Percentiles rank a stretch among this genome's conserved stretches.
phyloP scores from a whole-genome alignment of 2,797 vertebrate genomes.

The Fistularia tabacaria region DNA sequence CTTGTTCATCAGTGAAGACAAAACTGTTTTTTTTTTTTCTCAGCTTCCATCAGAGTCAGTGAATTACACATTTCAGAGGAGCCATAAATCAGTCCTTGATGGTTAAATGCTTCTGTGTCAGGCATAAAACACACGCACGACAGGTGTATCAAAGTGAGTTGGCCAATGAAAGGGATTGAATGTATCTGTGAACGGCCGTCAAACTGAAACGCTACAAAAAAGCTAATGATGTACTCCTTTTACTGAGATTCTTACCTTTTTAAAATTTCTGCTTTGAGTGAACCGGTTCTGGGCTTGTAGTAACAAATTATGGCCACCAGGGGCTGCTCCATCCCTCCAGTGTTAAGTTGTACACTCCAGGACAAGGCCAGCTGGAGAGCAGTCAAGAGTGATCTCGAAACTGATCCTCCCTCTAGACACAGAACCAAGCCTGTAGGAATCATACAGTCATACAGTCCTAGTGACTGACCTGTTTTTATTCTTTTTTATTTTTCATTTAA shows the following conservation, averaged over 20 bases:
- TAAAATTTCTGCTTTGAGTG: neutral
- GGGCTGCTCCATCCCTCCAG: conserved; percentile 62
- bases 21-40: conserved; percentile 12
- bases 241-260: neutral
- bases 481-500: too few relatives aligned
- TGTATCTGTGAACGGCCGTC: conserved; percentile 20
- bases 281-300: conserved; percentile 6
- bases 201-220: conserved; percentile 10
- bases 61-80: conserved; percentile 64
- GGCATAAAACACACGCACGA: conserved; percentile 47
- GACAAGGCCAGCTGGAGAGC: conserved; percentile 42
- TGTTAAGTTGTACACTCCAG: conserved; percentile 16
- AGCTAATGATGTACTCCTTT: conserved; percentile 18
- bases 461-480: conserved; percentile 24
- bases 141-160: conserved; percentile 42
- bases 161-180: conserved; percentile 36
- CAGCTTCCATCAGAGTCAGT: conserved; percentile 37
- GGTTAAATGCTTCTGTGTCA: conserved; percentile 58
- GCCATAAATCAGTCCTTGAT: conserved; percentile 60
- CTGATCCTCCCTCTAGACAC: too few relatives aligned
- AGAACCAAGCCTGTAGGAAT: conserved; percentile 6
- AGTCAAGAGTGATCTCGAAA: conserved; percentile 40
- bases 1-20: conserved; percentile 34
- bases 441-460: conserved; percentile 12
- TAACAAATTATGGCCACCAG: conserved; percentile 58